phyloP scores from a whole-genome alignment of 2,113 vertebrate species.

The Harpagus bidentatus region DNA sequence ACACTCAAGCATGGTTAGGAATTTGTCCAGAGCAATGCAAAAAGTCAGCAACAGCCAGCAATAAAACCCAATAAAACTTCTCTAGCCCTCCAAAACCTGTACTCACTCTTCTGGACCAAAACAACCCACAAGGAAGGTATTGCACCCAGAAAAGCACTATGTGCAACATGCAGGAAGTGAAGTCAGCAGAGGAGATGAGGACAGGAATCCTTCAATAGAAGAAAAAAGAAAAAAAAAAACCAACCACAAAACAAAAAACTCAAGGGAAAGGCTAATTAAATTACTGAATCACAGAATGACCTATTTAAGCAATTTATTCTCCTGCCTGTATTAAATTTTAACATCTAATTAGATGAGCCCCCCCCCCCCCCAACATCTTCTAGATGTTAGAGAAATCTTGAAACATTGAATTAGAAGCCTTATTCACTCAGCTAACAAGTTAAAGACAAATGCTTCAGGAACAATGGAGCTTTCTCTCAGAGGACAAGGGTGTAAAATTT shows the following conservation, averaged over 20 bases:
- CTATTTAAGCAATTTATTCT: background rate
- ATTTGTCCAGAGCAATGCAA: background rate
- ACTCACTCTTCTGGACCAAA: background rate
- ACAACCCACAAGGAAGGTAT: background rate
- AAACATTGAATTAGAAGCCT: background rate
- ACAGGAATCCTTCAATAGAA: background rate
- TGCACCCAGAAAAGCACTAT: background rate
- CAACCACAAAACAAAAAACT: background rate
- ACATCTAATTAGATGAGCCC: background rate
- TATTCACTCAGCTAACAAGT: background rate
- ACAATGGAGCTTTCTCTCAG: background rate
- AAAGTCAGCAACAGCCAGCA: background rate
- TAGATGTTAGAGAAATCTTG: background rate
- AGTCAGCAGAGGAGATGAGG: background rate
- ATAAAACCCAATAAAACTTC: background rate
- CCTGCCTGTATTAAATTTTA: slow-evolving; percentile 9
- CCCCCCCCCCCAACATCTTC: background rate
- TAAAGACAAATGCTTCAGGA: background rate
- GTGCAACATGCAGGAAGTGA: background rate
- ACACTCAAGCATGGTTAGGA: background rate
- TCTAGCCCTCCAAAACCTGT: background rate
- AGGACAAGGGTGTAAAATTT: background rate
- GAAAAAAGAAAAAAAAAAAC: background rate
- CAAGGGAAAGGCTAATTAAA: background rate
- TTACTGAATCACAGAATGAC: background rate